These are phyloP conservation scores for Tachina fera DNA, from an alignment of 2,888 invertebrate species.

Conservation along the genomic window DNA sequence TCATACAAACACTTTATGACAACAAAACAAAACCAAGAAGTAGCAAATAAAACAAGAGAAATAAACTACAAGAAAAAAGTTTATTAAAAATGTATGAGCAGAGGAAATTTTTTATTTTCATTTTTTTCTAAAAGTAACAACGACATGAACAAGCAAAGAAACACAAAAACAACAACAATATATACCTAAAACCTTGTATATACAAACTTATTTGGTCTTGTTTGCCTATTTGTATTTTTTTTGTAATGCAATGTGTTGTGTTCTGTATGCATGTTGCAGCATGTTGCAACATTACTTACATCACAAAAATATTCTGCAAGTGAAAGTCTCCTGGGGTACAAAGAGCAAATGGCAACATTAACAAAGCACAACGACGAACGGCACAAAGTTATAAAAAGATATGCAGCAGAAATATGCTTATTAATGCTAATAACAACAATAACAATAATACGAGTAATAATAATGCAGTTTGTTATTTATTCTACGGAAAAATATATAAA, in stretches of 20 bases:
- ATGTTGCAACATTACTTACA: conserved; percentile 49
- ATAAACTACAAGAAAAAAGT: conserved; percentile 16
- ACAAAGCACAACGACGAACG: conserved; percentile 18
- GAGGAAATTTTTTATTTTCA: not conserved
- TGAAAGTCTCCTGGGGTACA: conserved; percentile 56
- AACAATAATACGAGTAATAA: conserved; percentile 6
- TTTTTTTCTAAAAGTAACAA: conserved; percentile 15
- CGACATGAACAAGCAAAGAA: conserved; percentile 10
- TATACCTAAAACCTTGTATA: conserved; percentile 39
- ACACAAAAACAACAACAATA: not conserved
- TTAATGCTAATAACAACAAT: conserved; percentile 61
- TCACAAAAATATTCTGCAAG: conserved; percentile 31
- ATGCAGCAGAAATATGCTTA: conserved; percentile 58
- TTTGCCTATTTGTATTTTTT: conserved; percentile 1
- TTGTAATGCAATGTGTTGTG: not conserved
- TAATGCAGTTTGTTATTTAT: conserved; percentile 60
- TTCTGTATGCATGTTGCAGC: conserved; percentile 25
- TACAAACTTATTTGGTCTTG: conserved; percentile 30
- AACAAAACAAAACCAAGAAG: conserved; percentile 26
- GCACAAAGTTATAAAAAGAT: not conserved
- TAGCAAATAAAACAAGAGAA: conserved; percentile 14
- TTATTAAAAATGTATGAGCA: conserved; percentile 58
- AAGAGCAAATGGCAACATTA: conserved; percentile 46
- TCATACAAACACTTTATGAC: not conserved
- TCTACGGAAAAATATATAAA: conserved; percentile 17